Base-by-base conservation (phyloP, 1,140 invertebrate species). In the Oppia nitens region DNA sequence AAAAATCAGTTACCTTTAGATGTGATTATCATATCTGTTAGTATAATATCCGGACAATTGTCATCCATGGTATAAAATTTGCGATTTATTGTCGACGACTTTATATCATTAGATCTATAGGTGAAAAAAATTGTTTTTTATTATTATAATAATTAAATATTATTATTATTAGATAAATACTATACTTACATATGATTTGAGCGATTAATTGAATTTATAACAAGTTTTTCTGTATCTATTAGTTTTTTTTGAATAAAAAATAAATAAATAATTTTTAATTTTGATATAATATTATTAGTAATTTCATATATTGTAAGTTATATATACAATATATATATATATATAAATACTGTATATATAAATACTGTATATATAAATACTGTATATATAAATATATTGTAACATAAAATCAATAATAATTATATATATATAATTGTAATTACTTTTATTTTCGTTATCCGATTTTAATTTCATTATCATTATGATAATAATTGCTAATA, bases 401-500 rank as follows among this genome's bases (percentile, higher is more conserved):
- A n/a, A n/a, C n/a, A n/a, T n/a, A n/a, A n/a, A n/a, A n/a, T n/a
- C n/a, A 40, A 40, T 40, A 40, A 40, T 9, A 40, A 40, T 6
- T 40, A 17, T 17, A 6, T 40, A 6, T 9, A 40, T 40, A 40
- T 17, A 9, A 9, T 6, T 40, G 32, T 9, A 40, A 40, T 54
- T n/a, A n/a, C 32, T 28, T 12, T 54, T 28, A 40, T 28, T 54
- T 11, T 27, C 11, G n/a, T n/a, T n/a, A n/a, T n/a, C n/a, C n/a
- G n/a, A n/a, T n/a, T n/a, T n/a, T n/a, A 54, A 28, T 32, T 63
- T 63, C 59, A 63, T 51, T 6, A 63, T 59, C 14, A 63, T 56
- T 14, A 63, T 63, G 3, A 63, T 61, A n/a, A 63, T 53, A 27
- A 63, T 61, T 17, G 60, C 62, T 21, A 63, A 28, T 32, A 61